These are phyloP conservation scores for Bombus huntii DNA, from an alignment of 1,140 invertebrate species.

Conservation along the genomic window DNA sequence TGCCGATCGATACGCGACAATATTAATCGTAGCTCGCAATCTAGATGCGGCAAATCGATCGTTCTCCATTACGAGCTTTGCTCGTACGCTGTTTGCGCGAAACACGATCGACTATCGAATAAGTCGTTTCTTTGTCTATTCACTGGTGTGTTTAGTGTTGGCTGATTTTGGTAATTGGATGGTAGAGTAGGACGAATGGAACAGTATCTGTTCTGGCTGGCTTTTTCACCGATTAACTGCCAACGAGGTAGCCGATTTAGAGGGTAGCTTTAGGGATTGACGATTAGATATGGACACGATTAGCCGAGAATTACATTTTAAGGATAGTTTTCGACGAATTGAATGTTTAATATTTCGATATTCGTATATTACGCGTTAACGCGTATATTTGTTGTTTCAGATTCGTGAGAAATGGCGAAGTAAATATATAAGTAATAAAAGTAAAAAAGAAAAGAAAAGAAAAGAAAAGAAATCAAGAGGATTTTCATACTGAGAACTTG, in stretches of 20 bases:
- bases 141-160: neutral
- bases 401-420: too few species aligned
- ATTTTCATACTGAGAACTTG: too few species aligned
- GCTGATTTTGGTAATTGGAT: neutral
- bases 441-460: too few species aligned
- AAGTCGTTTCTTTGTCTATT: neutral
- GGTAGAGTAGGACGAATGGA: neutral
- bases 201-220: fast-evolving
- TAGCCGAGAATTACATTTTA: neutral
- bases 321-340: neutral
- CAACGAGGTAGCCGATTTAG: neutral
- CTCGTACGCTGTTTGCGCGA: neutral
- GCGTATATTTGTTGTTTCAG: too few species aligned
- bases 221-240: neutral
- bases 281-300: too few species aligned
- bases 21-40: conserved; percentile 70
- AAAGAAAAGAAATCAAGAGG: too few species aligned
- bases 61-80: neutral
- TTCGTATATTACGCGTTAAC: too few species aligned
- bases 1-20: conserved; percentile 70
- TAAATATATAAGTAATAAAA: too few species aligned
- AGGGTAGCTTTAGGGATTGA: neutral
- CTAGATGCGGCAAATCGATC: conserved; percentile 69
- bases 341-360: neutral
- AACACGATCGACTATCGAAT: too few species aligned